Evolutionary conservation across 2,888 invertebrate species (phyloP).

Genomic region (Pterostichus madidus): DNA sequence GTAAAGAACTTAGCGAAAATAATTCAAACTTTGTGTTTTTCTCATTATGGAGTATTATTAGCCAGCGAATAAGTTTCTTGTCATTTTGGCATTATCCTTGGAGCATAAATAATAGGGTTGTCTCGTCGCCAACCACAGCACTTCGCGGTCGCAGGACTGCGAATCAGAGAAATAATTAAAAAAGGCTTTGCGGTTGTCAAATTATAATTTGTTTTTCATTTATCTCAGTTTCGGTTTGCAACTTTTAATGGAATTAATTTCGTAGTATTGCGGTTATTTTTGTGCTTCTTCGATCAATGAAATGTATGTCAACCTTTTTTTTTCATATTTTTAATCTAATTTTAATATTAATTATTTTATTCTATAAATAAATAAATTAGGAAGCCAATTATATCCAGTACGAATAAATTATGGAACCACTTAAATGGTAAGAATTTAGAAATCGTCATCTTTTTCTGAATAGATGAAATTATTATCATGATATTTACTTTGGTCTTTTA

Average conservation of each 20-base stretch:
- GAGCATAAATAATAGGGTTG: conserved; percentile 52
- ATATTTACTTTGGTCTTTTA: too few relatives aligned
- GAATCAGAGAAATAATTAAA: conserved; percentile 53
- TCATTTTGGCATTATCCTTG: conserved; percentile 33
- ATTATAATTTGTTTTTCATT: conserved; percentile 61
- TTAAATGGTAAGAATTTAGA: too few relatives aligned
- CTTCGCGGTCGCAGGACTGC: background rate
- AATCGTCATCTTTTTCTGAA: too few relatives aligned
- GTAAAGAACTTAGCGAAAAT: background rate
- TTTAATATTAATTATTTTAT: conserved; percentile 2
- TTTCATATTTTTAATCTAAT: background rate
- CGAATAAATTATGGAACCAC: too few relatives aligned
- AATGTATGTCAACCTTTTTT: background rate
- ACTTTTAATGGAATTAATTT: conserved; percentile 59
- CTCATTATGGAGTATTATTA: conserved; percentile 7
- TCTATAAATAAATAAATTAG: background rate
- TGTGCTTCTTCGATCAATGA: conserved; percentile 12
- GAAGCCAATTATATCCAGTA: too few relatives aligned
- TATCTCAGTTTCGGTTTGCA: conserved; percentile 34
- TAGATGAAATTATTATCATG: too few relatives aligned
- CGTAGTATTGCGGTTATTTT: conserved; percentile 9
- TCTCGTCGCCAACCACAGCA: conserved; percentile 17
- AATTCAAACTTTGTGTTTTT: background rate
- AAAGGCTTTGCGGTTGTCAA: conserved; percentile 57
- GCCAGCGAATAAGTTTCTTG: conserved; percentile 25